Evolutionary conservation across 2,888 invertebrate genomes (phyloP).

Genomic region (Apodemia duryi): DNA sequence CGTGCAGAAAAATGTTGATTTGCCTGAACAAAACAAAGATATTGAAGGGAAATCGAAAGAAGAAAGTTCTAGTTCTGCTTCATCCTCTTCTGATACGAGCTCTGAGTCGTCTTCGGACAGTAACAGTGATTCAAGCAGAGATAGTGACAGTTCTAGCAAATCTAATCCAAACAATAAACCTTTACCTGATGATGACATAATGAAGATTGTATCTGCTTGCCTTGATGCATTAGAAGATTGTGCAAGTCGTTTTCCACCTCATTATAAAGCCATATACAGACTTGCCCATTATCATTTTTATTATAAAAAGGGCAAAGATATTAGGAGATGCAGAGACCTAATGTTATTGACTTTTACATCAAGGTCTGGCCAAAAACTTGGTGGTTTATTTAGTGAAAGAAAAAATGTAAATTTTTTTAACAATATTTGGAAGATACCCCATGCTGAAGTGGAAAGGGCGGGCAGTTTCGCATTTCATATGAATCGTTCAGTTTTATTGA

Average conservation of each 20-base stretch:
- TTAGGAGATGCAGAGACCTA: constrained; percentile 84
- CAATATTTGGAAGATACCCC: constrained; percentile 95
- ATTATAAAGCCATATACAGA: constrained; percentile 95
- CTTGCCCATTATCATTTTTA: constrained; percentile 91
- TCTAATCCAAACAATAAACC: constrained; percentile 55
- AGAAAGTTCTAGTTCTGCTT: constrained; percentile 59
- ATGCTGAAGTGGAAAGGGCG: constrained; percentile 93
- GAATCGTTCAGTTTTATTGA: constrained; percentile 88
- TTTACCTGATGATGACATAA: constrained; percentile 76
- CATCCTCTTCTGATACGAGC: constrained; percentile 74
- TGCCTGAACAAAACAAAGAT: constrained; percentile 35
- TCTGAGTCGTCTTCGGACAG: constrained; percentile 77
- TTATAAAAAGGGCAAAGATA: constrained; percentile 83
- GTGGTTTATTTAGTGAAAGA: constrained; percentile 91
- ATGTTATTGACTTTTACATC: constrained; percentile 84
- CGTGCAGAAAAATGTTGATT: constrained; percentile 31
- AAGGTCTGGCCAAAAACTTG: constrained; percentile 82
- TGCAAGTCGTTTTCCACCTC: constrained; percentile 90
- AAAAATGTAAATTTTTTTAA: constrained; percentile 94
- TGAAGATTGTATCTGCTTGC: constrained; percentile 82
- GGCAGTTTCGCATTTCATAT: constrained; percentile 96
- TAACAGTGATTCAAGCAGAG: constrained; percentile 72
- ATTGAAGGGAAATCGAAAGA: constrained; percentile 45
- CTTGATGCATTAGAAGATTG: constrained; percentile 91
- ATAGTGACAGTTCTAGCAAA: constrained; percentile 73